These are phyloP conservation scores for Chaunax sp. DNA, from an alignment of 2,797 vertebrate species.

Conservation along the genomic window DNA sequence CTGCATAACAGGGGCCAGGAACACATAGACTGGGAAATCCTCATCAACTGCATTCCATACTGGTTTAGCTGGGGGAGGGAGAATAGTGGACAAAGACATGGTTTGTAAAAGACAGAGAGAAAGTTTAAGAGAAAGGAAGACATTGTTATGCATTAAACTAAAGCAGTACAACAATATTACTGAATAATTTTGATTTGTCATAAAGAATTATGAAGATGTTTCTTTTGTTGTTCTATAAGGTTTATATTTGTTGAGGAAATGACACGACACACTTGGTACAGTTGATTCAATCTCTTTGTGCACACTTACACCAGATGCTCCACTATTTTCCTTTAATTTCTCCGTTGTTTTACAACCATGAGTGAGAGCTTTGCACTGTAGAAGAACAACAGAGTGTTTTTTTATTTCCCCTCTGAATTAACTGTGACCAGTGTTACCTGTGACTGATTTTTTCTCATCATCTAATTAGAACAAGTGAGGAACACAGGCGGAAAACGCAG, in stretches of 20 bases:
- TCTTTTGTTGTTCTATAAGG: too few relatives aligned
- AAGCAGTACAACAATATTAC: too few relatives aligned
- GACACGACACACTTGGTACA: not conserved
- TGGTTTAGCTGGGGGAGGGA: conserved; percentile 67
- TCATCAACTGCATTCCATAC: conserved; percentile 75
- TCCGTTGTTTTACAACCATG: conserved; percentile 8
- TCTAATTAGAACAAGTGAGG: too few relatives aligned
- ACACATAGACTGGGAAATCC: conserved; percentile 62
- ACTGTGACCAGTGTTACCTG: too few relatives aligned
- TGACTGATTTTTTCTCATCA: too few relatives aligned
- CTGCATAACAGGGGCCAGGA: conserved; percentile 57
- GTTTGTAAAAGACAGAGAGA: conserved; percentile 51
- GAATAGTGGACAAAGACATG: conserved; percentile 61
- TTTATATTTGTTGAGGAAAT: too few relatives aligned
- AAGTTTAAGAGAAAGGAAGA: conserved; percentile 28
- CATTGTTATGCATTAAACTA: conserved; percentile 4
- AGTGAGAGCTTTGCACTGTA: too few relatives aligned
- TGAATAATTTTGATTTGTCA: too few relatives aligned
- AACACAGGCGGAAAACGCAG: too few relatives aligned
- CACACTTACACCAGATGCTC: not conserved
- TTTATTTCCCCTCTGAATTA: too few relatives aligned
- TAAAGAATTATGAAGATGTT: too few relatives aligned
- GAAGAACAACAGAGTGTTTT: too few relatives aligned
- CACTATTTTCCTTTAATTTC: not conserved
- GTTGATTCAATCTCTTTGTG: not conserved